A percentile compares a stretch with the other conserved stretches of the same genome.
Evolutionary conservation across 2,113 vertebrate species (phyloP).

Genomic region (Elaphurus davidianus): DNA sequence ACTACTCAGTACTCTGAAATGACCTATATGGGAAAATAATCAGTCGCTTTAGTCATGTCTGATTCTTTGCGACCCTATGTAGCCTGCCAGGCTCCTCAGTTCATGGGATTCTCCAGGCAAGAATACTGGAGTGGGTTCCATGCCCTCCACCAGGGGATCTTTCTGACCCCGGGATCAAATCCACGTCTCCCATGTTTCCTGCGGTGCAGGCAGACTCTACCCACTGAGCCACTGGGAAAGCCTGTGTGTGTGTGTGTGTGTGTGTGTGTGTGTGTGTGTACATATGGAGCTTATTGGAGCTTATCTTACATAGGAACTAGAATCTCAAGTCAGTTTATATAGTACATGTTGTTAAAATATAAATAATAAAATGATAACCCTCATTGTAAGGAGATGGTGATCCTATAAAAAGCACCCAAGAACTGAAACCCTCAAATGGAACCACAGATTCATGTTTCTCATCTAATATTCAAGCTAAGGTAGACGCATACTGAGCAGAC

Average conservation of each 20-base stretch:
- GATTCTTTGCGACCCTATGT: neutral
- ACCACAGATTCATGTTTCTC: neutral
- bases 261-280: too few relatives aligned
- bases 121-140: neutral
- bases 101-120: neutral
- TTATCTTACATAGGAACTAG: neutral
- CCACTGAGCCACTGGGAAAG: neutral
- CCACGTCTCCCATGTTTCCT: neutral
- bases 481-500: neutral
- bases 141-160: neutral
- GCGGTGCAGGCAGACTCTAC: neutral
- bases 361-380: neutral
- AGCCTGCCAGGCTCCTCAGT: neutral
- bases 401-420: neutral
- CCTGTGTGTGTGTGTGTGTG: too few relatives aligned
- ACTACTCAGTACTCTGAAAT: neutral
- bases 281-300: neutral
- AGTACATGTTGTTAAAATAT: neutral
- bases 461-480: neutral
- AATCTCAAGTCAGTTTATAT: neutral
- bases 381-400: neutral
- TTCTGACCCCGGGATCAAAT: accelerated
- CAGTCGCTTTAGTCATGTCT: neutral
- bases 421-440: neutral
- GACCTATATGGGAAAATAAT: neutral